These are phyloP conservation scores for Sphaeramia orbicularis DNA, from an alignment of 2,797 vertebrate genomes.

Conservation along the genomic window DNA sequence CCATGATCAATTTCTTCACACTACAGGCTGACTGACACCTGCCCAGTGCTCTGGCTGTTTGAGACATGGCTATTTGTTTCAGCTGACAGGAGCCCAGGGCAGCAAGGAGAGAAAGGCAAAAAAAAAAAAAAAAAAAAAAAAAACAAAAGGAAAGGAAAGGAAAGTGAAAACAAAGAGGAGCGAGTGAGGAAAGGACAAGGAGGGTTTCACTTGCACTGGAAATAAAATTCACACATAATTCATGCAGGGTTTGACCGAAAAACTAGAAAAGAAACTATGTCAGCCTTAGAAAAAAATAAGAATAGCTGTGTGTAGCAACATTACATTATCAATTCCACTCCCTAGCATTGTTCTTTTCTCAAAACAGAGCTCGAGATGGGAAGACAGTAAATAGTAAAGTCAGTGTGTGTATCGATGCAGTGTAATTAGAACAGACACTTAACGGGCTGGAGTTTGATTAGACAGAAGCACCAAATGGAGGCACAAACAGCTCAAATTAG, in stretches of 20 bases:
- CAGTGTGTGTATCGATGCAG: conserved; percentile 41
- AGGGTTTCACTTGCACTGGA: conserved; percentile 10
- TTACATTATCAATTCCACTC: background rate
- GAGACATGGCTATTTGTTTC: conserved; percentile 67
- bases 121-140: background rate
- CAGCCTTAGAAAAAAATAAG: conserved; percentile 17
- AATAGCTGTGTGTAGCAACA: background rate
- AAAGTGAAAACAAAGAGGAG: conserved; percentile 11
- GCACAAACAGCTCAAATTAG: conserved; percentile 44
- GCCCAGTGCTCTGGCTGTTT: conserved; percentile 52
- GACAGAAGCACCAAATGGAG: conserved; percentile 47
- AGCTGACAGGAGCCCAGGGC: conserved; percentile 58
- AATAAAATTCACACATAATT: conserved; percentile 21
- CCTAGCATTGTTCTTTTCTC: background rate
- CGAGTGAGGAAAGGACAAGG: background rate
- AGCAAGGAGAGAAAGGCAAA: conserved; percentile 11
- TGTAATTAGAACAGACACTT: conserved; percentile 67
- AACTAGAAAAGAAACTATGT: conserved; percentile 13
- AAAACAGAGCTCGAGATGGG: conserved; percentile 18
- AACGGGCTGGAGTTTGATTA: conserved; percentile 64
- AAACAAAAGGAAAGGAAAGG: background rate
- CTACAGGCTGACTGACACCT: conserved; percentile 64
- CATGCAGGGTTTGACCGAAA: conserved; percentile 3
- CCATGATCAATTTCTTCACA: conserved; percentile 57
- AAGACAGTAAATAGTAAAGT: conserved; percentile 25